These are phyloP conservation scores for Harpalus rufipes DNA, from an alignment of 2,888 invertebrate genomes.

Conservation along the genomic window DNA sequence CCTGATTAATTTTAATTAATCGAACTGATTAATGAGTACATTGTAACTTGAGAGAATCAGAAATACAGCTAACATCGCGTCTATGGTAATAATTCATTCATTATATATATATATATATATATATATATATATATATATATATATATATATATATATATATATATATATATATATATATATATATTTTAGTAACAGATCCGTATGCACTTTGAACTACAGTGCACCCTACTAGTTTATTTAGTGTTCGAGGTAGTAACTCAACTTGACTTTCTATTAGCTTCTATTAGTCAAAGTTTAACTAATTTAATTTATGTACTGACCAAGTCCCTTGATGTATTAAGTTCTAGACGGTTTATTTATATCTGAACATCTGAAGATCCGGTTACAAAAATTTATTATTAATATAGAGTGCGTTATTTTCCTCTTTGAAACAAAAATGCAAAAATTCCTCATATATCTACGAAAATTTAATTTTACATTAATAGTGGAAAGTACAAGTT, in stretches of 20 bases:
- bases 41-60: conserved; percentile 24
- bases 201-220: conserved; percentile 15
- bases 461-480: no score
- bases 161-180: no score
- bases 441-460: no score
- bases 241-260: not conserved
- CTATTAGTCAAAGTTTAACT: conserved; percentile 2
- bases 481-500: no score
- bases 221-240: conserved; percentile 16
- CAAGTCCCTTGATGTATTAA: not conserved
- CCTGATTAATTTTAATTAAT: conserved; percentile 28
- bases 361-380: not conserved
- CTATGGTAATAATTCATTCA: not conserved
- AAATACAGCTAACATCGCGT: not conserved
- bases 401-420: no score
- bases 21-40: conserved; percentile 33
- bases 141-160: no score
- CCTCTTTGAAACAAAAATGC: no score
- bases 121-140: no score
- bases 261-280: conserved; percentile 28
- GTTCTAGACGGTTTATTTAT: not conserved
- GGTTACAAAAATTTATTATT: not conserved
- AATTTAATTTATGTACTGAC: not conserved
- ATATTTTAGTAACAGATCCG: no score
- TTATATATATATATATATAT: no score